Evolutionary conservation across 2,113 vertebrate genomes (phyloP).

Genomic region (Pteronura brasiliensis): DNA sequence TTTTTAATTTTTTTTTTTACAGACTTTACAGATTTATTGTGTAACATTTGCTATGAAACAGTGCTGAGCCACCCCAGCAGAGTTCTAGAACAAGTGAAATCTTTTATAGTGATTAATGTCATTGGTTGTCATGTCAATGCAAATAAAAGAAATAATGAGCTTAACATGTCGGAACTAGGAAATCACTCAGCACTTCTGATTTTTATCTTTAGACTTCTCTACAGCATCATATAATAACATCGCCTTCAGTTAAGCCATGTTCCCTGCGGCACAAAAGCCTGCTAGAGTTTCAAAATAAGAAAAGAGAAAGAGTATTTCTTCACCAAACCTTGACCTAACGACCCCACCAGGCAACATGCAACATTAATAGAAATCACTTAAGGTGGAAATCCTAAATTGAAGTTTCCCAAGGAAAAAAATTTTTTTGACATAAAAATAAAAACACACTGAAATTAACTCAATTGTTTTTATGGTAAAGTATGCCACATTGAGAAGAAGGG

Average conservation of each 20-base stretch:
- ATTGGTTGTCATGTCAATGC: slow-evolving; percentile 36
- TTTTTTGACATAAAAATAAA: slow-evolving; percentile 53
- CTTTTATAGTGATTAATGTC: slow-evolving; percentile 31
- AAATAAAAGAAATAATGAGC: slow-evolving; percentile 60
- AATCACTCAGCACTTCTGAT: slow-evolving; percentile 51
- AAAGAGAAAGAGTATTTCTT: slow-evolving; percentile 44
- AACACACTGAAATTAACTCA: slow-evolving; percentile 38
- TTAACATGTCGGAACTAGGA: slow-evolving; percentile 35
- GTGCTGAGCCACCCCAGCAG: background rate
- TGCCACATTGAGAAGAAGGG: background rate
- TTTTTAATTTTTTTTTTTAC: background rate
- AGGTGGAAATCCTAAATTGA: slow-evolving; percentile 27
- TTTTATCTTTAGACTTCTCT: slow-evolving; percentile 46
- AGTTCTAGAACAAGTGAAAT: slow-evolving; percentile 40
- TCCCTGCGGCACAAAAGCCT: slow-evolving; percentile 21
- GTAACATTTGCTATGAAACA: slow-evolving; percentile 30
- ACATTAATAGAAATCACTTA: slow-evolving; percentile 52
- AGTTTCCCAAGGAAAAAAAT: slow-evolving; percentile 35
- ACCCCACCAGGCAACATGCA: background rate
- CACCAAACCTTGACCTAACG: slow-evolving; percentile 43
- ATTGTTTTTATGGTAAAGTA: background rate
- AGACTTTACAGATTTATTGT: slow-evolving; percentile 19
- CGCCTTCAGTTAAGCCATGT: slow-evolving; percentile 35
- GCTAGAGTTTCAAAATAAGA: slow-evolving; percentile 47
- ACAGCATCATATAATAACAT: slow-evolving; percentile 17